Evolutionary conservation across 1,140 invertebrate species (phyloP), one percentile per base, ranked within the genome.

Genomic region (Orussus abietinus): DNA sequence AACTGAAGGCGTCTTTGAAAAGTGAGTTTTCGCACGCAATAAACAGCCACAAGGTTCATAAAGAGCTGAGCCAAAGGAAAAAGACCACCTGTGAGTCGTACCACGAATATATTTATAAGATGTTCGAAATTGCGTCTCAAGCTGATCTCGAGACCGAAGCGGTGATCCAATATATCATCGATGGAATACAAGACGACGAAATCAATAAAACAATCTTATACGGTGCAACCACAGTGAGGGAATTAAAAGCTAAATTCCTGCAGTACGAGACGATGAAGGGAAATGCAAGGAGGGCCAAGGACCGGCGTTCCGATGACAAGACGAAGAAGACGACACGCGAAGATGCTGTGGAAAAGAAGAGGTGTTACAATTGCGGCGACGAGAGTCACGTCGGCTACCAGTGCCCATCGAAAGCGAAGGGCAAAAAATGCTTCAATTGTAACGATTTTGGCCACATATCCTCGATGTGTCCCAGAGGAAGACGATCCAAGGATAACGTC

Each of bases 131-230:
- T 4, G 51, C 58, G 3, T 28, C 45, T 12, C 57, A 53, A 38
- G 51, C 39, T 3, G 40, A 54, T 1, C 40, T 59, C 25, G 61
- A 62, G 47, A 36, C 53, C 5, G 36, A 31, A 7, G 57, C 52
- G 6, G 13, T 59, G 7, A 58, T 66, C 5, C 46, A 55, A 36
- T 61, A 62, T 36, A 49, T 59, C 3, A 56, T 61, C 14, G 52
- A 63, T 42, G 59, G 57, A 10, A 54, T 63, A 10, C 25, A 36
- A 5, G 61, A 64, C n/a, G 48, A 54, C 15, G 22, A 33, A 4
- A 41, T 41, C 3, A 54, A 42, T 7, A 66, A 63, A 47, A 12
- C 38, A 5, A 58, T 66, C 13, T 21, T 66, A 10, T 64, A 64
- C 39, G 47, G 51, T 5, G 54, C 56, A 2, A 32, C 15, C 11